Conservation (phyloP, 2,113 vertebrate genomes). For the Parus major region DNA sequence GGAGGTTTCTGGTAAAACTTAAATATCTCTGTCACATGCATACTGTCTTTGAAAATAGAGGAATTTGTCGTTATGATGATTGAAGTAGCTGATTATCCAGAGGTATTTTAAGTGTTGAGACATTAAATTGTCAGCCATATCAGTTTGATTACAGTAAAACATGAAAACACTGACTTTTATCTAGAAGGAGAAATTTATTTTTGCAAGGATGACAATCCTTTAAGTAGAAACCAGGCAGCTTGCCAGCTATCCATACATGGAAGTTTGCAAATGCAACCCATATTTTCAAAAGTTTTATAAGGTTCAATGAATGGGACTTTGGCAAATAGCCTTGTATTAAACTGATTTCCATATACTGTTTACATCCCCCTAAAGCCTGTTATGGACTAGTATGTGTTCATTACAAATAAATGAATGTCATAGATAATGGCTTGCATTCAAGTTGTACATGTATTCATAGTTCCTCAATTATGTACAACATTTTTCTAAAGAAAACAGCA, state of each 20-base stretch:
- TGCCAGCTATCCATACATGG: conserved; percentile 77
- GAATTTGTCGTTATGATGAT: conserved; percentile 81
- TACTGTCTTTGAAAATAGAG: conserved; percentile 67
- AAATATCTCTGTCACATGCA: conserved; percentile 69
- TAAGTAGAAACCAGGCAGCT: conserved; percentile 84
- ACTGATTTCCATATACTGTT: conserved; percentile 65
- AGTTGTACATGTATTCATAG: neutral
- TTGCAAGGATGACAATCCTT: conserved; percentile 87
- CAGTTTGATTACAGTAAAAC: conserved; percentile 87
- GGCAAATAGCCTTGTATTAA: conserved; percentile 73
- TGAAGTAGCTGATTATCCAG: conserved; percentile 82
- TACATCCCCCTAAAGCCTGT: conserved; percentile 46
- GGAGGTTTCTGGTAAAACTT: conserved; percentile 48
- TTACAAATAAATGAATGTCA: conserved; percentile 36
- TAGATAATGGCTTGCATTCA: neutral
- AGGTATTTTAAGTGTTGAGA: conserved; percentile 84
- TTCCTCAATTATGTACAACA: conserved; percentile 58
- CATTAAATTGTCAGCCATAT: conserved; percentile 86
- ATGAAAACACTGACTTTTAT: conserved; percentile 89
- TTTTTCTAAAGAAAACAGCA: conserved; percentile 67
- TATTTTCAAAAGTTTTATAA: conserved; percentile 80
- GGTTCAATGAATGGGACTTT: conserved; percentile 68
- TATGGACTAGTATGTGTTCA: conserved; percentile 21
- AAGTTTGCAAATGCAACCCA: conserved; percentile 79
- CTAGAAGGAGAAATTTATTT: conserved; percentile 91